Evolutionary conservation across 2,888 invertebrate species (phyloP).

Genomic region (Chalcis sispes): DNA sequence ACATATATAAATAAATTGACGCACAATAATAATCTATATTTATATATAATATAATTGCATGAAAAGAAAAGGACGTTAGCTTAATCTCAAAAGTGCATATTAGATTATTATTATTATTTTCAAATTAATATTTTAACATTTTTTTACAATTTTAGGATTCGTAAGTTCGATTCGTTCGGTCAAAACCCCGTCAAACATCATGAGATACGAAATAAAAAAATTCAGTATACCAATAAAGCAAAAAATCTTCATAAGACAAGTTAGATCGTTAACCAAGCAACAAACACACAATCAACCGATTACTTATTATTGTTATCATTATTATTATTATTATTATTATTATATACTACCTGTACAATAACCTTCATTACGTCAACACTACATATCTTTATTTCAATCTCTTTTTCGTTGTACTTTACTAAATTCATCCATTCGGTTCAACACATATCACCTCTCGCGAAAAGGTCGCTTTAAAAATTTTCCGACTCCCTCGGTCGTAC

Average conservation of each 20-base stretch:
- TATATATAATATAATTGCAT: slow-evolving; percentile 42
- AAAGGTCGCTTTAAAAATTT: slow-evolving; percentile 62
- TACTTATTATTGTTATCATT: not conserved
- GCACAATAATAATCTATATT: slow-evolving; percentile 58
- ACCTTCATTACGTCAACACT: not conserved
- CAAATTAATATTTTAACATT: not conserved
- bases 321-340: too few species aligned
- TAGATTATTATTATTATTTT: not conserved
- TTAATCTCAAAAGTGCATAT: slow-evolving; percentile 29
- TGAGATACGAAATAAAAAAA: not conserved
- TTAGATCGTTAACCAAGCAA: too few species aligned
- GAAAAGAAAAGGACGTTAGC: slow-evolving; percentile 31
- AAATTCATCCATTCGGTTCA: not conserved
- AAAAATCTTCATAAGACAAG: too few species aligned
- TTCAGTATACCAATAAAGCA: slow-evolving; percentile 1
- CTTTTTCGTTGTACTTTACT: not conserved
- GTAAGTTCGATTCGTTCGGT: slow-evolving; percentile 2
- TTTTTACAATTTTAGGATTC: slow-evolving; percentile 16
- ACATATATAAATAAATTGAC: slow-evolving; percentile 39
- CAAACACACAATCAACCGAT: slow-evolving; percentile 6
- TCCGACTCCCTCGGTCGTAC: slow-evolving; percentile 3
- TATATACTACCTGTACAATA: slow-evolving; percentile 18
- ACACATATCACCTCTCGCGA: slow-evolving; percentile 54
- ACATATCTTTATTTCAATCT: not conserved
- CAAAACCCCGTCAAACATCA: not conserved